Conservation (phyloP, 1,140 invertebrate genomes). For the Rhopalosiphum maidis region DNA sequence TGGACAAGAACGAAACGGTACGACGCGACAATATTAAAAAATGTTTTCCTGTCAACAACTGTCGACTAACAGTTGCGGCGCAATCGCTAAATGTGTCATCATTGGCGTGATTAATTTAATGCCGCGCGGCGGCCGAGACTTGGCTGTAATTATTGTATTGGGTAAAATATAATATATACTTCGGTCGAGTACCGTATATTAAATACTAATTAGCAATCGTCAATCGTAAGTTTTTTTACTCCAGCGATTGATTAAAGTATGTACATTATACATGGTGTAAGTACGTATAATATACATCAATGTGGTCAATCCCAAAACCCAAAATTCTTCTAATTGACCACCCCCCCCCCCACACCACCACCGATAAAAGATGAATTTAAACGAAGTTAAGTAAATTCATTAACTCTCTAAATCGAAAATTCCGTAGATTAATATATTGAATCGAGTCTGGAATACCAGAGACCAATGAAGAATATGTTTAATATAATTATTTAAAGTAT, state of each 20-base stretch:
- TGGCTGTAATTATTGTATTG: constrained; percentile 5
- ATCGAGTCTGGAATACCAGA: background rate
- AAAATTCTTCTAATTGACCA: background rate
- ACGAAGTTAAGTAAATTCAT: background rate
- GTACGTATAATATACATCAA: background rate
- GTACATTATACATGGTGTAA: background rate
- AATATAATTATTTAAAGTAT: background rate
- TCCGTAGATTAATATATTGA: background rate
- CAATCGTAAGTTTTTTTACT: background rate
- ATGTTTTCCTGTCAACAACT: constrained; percentile 41
- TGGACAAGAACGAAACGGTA: background rate
- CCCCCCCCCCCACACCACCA: too few species aligned
- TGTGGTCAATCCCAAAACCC: background rate
- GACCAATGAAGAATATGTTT: background rate
- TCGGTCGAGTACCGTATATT: background rate
- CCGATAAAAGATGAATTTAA: background rate
- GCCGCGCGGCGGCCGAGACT: background rate
- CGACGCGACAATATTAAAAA: background rate
- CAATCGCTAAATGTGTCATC: constrained; percentile 50
- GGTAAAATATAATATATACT: constrained; percentile 24
- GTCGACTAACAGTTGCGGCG: background rate
- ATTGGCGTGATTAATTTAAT: constrained; percentile 40
- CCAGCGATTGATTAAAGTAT: background rate
- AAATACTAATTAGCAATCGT: background rate
- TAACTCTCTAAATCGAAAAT: background rate